A percentile compares a stretch with the other conserved stretches of the same genome.
Conservation (phyloP, 1,140 invertebrate species). For the Drosophila pseudoananassae region DNA sequence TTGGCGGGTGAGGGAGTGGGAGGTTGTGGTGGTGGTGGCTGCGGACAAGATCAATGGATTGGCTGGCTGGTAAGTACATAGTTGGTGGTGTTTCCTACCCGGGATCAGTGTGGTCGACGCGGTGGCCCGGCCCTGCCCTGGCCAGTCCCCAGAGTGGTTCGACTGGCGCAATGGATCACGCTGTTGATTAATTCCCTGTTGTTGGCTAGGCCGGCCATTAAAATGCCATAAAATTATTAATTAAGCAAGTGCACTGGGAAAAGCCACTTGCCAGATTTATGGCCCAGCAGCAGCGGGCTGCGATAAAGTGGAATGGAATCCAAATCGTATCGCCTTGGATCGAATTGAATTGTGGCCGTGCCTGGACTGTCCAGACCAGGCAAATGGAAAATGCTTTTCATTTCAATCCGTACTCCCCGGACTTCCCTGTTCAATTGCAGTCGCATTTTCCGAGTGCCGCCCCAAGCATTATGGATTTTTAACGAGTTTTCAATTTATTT, state of each 20-base stretch:
- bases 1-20: constrained; percentile 9
- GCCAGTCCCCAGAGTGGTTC: not conserved
- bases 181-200: constrained; percentile 69
- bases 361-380: not conserved
- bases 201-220: constrained; percentile 70
- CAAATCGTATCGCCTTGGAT: constrained; percentile 14
- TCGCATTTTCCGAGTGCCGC: constrained; percentile 50
- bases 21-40: constrained; percentile 1
- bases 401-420: constrained; percentile 5
- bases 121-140: constrained; percentile 1
- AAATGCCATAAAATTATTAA: constrained; percentile 84
- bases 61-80: constrained; percentile 1
- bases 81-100: not conserved
- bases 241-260: constrained; percentile 75
- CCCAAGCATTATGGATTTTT: constrained; percentile 83
- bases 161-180: constrained; percentile 58
- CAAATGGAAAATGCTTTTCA: constrained; percentile 14
- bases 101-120: constrained; percentile 2
- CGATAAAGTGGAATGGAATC: constrained; percentile 38
- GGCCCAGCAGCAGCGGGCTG: constrained; percentile 28
- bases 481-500: constrained; percentile 84
- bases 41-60: constrained; percentile 67
- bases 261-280: constrained; percentile 78
- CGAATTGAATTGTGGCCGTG: constrained; percentile 3
- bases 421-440: constrained; percentile 2